Base-by-base conservation (phyloP, 2,113 vertebrate species). In the Eonycteris spelaea region DNA sequence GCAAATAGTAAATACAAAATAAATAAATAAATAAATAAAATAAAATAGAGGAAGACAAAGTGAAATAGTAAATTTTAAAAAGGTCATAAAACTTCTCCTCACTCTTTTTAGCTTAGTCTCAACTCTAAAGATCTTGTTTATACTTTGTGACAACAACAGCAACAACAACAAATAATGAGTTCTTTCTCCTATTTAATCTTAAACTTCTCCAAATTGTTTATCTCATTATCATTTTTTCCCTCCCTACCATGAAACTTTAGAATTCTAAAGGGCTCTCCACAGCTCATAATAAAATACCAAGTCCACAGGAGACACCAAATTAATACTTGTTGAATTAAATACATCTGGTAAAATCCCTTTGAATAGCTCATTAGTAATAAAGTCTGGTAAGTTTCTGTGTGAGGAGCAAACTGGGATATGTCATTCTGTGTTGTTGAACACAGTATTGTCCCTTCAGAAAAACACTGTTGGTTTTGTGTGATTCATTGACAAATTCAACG, bases 401-500 rank as follows among this genome's bases (percentile, higher is more conserved):
- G 57, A 70, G 35, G 45, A 65, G 57, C 84, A 77, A 24, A 43
- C 26, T 61, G 90, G 96, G 53, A 79, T 30, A 11, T 97, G 90
- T 92, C 84, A 33, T 79, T 93, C 55, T 45, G 22, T 80, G 48
- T 63, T 90, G 83, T 84, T 5, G 15, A 93, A 86, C 63, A 70
- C 57, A 79, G 6, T 73, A 35, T 75, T 71, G 59, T 87, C 79
- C 90, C 94, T 94, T 24, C 74, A 87, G 92, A 43, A 97, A 88
- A 95, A 71, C 53, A 15, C 35, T 24, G 57, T 90, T 79, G 78
- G 70, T 73, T 95, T 91, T 61, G 13, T 90, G 95, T 90, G 61
- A 83, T 53, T 90, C 96, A 67, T 65, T 95, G 90, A 92, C 65
- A 87, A 67, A 96, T 85, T 73, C 94, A 82, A 82, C 83, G 79